Evolutionary conservation across 2,888 invertebrate species (phyloP), one percentile per base, ranked within the genome.

Genomic region (Machimus rusticus): DNA sequence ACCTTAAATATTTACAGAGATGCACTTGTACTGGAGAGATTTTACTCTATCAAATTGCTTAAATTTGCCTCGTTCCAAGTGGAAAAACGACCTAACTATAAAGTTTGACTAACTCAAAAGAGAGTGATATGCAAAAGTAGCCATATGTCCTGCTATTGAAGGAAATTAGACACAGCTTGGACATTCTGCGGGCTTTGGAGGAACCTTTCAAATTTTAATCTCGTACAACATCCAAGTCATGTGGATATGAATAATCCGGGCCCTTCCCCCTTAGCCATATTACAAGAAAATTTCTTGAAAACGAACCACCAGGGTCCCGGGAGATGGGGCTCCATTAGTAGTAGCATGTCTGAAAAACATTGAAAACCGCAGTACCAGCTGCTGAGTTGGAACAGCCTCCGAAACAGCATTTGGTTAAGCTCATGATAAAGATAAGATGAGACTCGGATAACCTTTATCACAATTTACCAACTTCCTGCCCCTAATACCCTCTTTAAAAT

Each of bases 401-500:
- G 82, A 31, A 66, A 34, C 66, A 37, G 37, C 37, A 82, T 82
- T 82, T 82, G 82, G 66, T 66, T 57, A 34, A 34, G 57, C 51
- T 82, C 51, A 34, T 82, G 82, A 82, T 82, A 57, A 66, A 37
- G 82, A 57, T 82, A 66, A 82, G 82, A 82, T 82, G 82, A 82
- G 51, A 82, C 66, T 82, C 31, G 66, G 82, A 82, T 82, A 82
- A 82, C 82, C 82, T 82, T 82, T 66, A 82, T 82, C 82, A 55
- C 82, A 66, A 66, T 82, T 82, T 66, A 23, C 82, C 57, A 82
- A 82, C 82, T 82, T 82, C 51, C 82, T 14, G 31, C 55, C 57
- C 82, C 37, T 66, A 82, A 82, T 82, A 82, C 57, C 82, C 82
- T 82, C 82, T 82, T 82, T 82, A 82, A 82, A 82, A 82, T 37